Conservation (phyloP, 2,113 vertebrate species). For the Grus americana region DNA sequence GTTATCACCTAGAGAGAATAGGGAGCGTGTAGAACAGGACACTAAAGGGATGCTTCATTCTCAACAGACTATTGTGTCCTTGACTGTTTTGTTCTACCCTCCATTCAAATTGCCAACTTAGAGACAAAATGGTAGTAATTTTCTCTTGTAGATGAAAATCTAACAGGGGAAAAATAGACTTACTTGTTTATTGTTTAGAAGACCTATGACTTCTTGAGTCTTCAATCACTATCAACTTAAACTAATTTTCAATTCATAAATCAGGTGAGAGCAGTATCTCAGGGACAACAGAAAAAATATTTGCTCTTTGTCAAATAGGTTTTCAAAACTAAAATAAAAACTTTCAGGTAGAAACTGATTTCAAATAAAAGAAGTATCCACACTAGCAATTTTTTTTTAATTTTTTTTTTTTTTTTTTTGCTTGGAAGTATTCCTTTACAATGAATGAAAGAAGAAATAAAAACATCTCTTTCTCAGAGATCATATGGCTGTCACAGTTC, state of each 20-base stretch:
- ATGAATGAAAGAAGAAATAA: neutral
- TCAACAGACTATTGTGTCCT: neutral
- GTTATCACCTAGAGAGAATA: neutral
- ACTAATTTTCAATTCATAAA: neutral
- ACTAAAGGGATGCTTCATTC: neutral
- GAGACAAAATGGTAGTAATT: neutral
- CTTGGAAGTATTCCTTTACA: neutral
- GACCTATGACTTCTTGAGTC: neutral
- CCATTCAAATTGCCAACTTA: neutral
- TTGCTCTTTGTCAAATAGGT: neutral
- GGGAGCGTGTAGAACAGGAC: neutral
- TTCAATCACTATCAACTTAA: conserved; percentile 2
- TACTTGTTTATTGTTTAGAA: neutral
- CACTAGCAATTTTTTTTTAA: neutral
- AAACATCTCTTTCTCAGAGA: neutral
- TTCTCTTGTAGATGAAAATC: neutral
- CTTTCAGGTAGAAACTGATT: neutral
- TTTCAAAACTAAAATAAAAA: neutral
- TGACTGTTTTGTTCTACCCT: neutral
- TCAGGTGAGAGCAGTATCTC: neutral
- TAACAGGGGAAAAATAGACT: neutral
- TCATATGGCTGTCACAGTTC: neutral
- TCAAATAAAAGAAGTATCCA: neutral
- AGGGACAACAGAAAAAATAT: neutral
- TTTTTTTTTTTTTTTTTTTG: neutral